Percentiles rank a stretch among this genome's conserved stretches.
Evolutionary conservation across 2,797 vertebrate genomes (phyloP).

Genomic region (Triplophysa bombifrons): DNA sequence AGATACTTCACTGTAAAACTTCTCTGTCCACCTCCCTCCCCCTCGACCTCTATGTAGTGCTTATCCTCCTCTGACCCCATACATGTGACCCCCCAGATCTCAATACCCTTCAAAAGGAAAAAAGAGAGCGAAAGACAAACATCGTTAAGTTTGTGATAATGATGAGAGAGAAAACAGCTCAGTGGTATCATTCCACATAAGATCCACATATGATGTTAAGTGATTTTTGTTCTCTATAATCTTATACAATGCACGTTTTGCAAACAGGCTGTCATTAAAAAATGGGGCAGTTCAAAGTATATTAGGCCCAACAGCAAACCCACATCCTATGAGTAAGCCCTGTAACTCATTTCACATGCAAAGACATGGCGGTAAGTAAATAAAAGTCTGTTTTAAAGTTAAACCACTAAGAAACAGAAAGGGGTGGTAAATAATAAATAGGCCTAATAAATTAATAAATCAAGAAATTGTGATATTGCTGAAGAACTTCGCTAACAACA

Average conservation of each 20-base stretch:
- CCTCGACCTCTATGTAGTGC: slow-evolving; percentile 37
- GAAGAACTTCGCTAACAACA: too few relatives aligned
- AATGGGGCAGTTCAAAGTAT: background rate
- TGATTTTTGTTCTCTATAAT: too few relatives aligned
- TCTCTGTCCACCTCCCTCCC: slow-evolving; percentile 17
- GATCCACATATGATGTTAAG: background rate
- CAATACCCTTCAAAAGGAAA: slow-evolving; percentile 42
- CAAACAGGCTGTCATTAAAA: background rate
- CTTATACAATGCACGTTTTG: background rate
- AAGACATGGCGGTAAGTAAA: background rate
- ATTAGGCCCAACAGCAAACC: background rate
- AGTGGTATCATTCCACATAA: background rate
- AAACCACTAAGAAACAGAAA: background rate
- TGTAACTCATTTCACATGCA: background rate
- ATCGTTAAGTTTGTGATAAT: slow-evolving; percentile 25
- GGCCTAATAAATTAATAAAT: too few relatives aligned
- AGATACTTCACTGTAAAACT: too few relatives aligned
- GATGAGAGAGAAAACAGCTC: slow-evolving; percentile 24
- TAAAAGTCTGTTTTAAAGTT: background rate
- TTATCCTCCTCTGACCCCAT: slow-evolving; percentile 46
- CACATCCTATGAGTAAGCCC: background rate
- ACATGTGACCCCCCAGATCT: slow-evolving; percentile 41
- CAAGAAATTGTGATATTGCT: too few relatives aligned
- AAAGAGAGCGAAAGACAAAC: slow-evolving; percentile 39
- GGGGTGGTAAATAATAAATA: background rate